Conservation (phyloP, 2,797 vertebrate species). For the Hippopotamyrus pictus region DNA sequence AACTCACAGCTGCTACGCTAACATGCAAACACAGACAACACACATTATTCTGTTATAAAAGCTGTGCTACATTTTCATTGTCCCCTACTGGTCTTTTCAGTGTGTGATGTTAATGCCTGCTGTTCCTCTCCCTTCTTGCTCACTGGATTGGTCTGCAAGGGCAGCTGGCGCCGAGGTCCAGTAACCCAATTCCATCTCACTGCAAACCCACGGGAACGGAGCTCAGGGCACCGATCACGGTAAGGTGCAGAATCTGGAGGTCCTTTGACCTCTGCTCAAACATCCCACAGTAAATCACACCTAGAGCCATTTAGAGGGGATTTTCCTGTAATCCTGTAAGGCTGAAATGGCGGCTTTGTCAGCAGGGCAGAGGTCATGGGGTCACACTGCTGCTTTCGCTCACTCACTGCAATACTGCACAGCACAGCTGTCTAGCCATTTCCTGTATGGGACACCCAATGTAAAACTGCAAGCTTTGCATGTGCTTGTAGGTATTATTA, state of each 20-base stretch:
- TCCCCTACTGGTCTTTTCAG: not conserved
- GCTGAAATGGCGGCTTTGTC: not conserved
- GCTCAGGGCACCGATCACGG: not conserved
- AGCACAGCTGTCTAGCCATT: not conserved
- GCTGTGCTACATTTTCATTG: not conserved
- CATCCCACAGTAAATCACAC: not conserved
- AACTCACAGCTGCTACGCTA: not conserved
- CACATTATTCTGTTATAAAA: not conserved
- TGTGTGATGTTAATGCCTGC: not conserved
- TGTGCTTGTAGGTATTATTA: not conserved
- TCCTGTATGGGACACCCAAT: not conserved
- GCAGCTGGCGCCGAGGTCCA: not conserved
- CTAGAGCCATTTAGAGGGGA: constrained; percentile 15
- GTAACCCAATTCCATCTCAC: not conserved
- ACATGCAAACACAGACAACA: not conserved
- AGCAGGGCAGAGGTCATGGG: not conserved
- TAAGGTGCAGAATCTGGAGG: not conserved
- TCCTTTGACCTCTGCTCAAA: not conserved
- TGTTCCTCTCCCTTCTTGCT: not conserved
- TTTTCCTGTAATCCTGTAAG: not conserved
- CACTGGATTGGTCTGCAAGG: not conserved
- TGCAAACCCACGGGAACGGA: not conserved
- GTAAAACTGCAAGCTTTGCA: not conserved
- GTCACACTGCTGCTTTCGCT: not conserved
- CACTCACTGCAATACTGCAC: not conserved